Base-by-base conservation (phyloP, 2,797 vertebrate genomes). In the Hyperoplus lanceolatus region DNA sequence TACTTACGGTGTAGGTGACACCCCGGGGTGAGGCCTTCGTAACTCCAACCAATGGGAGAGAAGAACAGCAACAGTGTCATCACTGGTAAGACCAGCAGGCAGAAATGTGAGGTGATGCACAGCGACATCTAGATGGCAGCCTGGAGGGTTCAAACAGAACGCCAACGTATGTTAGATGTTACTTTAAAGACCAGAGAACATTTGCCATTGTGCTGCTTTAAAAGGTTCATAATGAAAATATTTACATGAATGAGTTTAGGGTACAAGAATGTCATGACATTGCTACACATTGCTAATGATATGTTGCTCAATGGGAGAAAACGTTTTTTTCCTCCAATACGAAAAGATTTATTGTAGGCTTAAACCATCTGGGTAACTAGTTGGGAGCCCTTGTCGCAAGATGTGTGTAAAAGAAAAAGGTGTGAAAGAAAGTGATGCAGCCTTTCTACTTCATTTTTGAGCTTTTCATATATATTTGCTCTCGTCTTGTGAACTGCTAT, bases 1-100 rank as follows among this genome's bases (percentile, higher is more conserved):
- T 54, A 94, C 97, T 96, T 84, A 98, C 96, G 89, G 76, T 96
- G 93, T 2, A 97, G 90, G 87, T 96, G 95, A 80, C 97, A 98
- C 63, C 97, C 97, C 0, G 96, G 96, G 45, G 82, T 61, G 70
- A 90, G 70, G 15, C 79, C 73, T 4, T 95, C 93, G 0, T 58
- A 54, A 78, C 92, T 95, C 91, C 92, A 82, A 73, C 87, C 86
- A 80, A 89, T 90, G 15, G 93, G 92, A 65, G 86, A 94, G 74
- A 93, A 87, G 84, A 94, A 57, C 72, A 94, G 79, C 81, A 94
- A 73, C 73, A 94, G 76, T 36, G 89, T 87, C 74, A 92, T 76
- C 75, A 92, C 80, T 16, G 90, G 93, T 49, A 94, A 59, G 59
- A 91, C 70, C 79, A 94, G 89, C 76, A 93, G 59, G 80, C 87